A percentile compares a stretch with the other conserved stretches of the same genome.
phyloP scores from a whole-genome alignment of 2,113 vertebrate species.

The Mastomys natalensis region DNA sequence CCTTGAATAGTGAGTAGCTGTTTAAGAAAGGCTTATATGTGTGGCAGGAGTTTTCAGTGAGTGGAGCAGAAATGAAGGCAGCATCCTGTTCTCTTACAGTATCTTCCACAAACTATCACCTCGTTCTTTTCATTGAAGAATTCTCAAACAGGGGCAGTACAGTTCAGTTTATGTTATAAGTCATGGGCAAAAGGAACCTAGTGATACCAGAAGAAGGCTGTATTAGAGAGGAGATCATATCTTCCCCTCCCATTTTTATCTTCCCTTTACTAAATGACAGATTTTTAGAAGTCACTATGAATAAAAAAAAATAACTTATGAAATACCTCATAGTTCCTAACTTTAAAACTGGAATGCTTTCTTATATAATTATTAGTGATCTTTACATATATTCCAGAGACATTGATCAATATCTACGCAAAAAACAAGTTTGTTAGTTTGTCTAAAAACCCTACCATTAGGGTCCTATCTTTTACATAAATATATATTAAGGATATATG shows the following conservation, averaged over 20 bases:
- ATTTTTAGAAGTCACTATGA: slow-evolving; percentile 17
- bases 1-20: neutral
- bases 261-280: neutral
- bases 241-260: neutral
- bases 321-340: neutral
- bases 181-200: neutral
- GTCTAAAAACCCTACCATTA: neutral
- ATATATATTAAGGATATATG: neutral
- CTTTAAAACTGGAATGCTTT: neutral
- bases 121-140: neutral
- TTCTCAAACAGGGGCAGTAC: slow-evolving; percentile 24
- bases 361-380: slow-evolving; percentile 4
- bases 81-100: neutral
- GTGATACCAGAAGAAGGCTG: neutral
- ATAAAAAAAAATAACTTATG: neutral
- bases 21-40: neutral
- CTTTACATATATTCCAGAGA: neutral
- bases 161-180: slow-evolving; percentile 31
- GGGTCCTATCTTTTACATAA: neutral
- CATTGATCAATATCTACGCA: neutral
- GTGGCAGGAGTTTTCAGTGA: neutral
- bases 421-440: slow-evolving; percentile 13
- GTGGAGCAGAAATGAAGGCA: neutral
- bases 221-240: neutral
- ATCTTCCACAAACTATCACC: slow-evolving; percentile 30